phyloP scores from a whole-genome alignment of 2,888 invertebrate species.

The Artemia sinica region DNA sequence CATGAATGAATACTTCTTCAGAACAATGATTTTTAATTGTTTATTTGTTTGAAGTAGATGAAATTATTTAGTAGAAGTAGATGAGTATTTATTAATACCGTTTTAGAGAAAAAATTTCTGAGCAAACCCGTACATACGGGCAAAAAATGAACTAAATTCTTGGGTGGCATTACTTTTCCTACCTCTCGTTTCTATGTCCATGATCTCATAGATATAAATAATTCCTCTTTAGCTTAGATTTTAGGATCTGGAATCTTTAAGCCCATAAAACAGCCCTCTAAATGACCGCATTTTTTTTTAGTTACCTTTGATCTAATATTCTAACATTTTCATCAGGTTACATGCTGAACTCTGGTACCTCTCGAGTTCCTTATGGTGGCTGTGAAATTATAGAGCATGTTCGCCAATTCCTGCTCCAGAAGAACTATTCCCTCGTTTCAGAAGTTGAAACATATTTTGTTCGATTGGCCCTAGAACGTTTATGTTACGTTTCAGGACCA shows the following conservation, averaged over 20 bases:
- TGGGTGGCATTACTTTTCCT: background rate
- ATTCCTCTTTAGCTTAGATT: background rate
- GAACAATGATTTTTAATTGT: no score
- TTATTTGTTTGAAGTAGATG: no score
- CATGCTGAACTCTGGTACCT: conserved; percentile 36
- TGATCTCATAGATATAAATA: background rate
- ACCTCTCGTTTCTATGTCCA: no score
- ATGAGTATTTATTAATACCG: no score
- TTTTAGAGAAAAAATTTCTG: no score
- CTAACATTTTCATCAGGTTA: conserved; percentile 29
- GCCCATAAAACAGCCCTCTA: background rate
- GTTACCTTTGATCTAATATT: conserved; percentile 9
- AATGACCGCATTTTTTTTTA: background rate
- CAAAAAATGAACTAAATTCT: background rate
- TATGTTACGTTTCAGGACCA: conserved; percentile 35
- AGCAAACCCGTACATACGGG: no score
- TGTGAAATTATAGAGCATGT: conserved; percentile 35
- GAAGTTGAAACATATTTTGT: conserved; percentile 35
- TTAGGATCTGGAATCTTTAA: background rate
- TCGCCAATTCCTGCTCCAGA: conserved; percentile 32
- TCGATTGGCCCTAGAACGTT: conserved; percentile 29
- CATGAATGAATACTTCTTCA: no score
- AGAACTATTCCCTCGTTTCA: conserved; percentile 29
- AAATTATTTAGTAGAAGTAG: no score
- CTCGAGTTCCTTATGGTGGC: conserved; percentile 38